Conservation (phyloP, 2,888 invertebrate genomes). For the Tenthredo livida region DNA sequence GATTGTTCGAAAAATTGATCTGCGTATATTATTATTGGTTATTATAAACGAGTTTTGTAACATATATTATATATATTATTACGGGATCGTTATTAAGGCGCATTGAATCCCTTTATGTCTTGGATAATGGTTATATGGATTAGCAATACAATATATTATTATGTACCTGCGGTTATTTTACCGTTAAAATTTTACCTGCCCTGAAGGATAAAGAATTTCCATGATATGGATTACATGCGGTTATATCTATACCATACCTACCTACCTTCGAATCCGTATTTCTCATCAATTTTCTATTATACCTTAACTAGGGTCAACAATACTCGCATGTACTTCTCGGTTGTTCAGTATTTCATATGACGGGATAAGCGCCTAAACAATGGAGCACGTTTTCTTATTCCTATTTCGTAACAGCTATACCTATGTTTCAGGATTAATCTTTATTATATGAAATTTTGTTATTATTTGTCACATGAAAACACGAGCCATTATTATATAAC, state of each 20-base stretch:
- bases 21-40: not conserved
- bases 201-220: not conserved
- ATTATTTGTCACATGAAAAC: not conserved
- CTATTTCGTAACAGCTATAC: not conserved
- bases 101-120: not conserved
- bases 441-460: not conserved
- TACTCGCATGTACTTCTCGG: not conserved
- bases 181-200: not conserved
- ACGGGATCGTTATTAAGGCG: not conserved
- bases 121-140: not conserved
- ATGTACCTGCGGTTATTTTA: not conserved
- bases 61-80: not conserved
- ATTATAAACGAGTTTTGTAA: not conserved
- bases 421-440: not conserved
- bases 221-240: not conserved
- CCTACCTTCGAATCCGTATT: not conserved
- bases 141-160: not conserved
- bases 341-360: not conserved
- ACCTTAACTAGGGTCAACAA: not conserved
- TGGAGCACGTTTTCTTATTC: not conserved
- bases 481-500: not conserved
- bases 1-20: not conserved
- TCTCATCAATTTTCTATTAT: not conserved
- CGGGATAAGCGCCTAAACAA: not conserved
- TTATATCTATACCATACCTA: not conserved